Evolutionary conservation across 2,113 vertebrate genomes (phyloP).

Genomic region (Hippocampus zosterae): DNA sequence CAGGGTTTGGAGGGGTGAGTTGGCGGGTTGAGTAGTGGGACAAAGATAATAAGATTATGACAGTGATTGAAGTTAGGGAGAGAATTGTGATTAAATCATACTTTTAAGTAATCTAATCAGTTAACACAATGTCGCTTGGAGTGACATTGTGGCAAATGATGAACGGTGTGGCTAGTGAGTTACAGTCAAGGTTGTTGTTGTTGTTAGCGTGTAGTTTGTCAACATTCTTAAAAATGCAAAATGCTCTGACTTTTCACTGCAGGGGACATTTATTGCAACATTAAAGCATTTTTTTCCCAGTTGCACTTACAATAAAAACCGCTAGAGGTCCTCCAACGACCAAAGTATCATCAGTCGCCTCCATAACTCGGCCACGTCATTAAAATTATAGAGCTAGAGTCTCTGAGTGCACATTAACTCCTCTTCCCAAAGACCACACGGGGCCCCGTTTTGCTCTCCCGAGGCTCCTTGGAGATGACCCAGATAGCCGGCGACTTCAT

Average conservation of each 20-base stretch:
- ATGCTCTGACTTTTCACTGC: no score
- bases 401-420: slow-evolving; percentile 17
- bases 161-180: neutral
- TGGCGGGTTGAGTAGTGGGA: neutral
- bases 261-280: neutral
- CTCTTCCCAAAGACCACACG: slow-evolving; percentile 65
- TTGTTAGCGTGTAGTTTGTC: no score
- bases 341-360: neutral
- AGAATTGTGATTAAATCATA: neutral
- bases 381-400: no score
- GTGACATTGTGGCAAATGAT: neutral
- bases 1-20: neutral
- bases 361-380: neutral
- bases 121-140: neutral
- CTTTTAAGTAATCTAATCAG: neutral
- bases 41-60: slow-evolving; percentile 38
- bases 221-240: no score
- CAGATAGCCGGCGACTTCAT: slow-evolving; percentile 61
- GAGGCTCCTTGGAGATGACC: slow-evolving; percentile 65
- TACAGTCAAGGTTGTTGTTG: no score
- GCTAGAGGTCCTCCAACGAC: slow-evolving; percentile 54
- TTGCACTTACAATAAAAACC: slow-evolving; percentile 26
- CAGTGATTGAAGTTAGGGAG: slow-evolving; percentile 17
- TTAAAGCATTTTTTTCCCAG: neutral
- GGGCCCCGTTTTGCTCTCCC: slow-evolving; percentile 37